Conservation (phyloP, 1,140 invertebrate species). For the Psilanteris sp. region DNA sequence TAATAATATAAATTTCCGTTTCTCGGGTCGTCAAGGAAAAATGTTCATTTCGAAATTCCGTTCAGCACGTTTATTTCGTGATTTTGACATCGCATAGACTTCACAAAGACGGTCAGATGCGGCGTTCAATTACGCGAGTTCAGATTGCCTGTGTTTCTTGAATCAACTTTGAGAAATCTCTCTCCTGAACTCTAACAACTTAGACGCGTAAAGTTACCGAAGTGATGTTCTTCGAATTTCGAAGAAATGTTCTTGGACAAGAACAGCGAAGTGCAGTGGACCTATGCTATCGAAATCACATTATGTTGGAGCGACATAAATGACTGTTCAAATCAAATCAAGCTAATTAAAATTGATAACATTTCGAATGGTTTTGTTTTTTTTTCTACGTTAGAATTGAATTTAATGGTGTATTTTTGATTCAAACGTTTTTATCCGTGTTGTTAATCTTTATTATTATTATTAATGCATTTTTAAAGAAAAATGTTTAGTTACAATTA, state of each 20-base stretch:
- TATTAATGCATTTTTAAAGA: too few species aligned
- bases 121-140: conserved; percentile 54
- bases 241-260: conserved; percentile 37
- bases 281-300: conserved; percentile 51
- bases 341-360: conserved; percentile 58
- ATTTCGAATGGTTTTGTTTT: conserved; percentile 15
- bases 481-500: too few species aligned
- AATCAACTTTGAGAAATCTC: conserved; percentile 63
- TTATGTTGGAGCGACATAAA: conserved; percentile 49
- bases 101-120: conserved; percentile 39
- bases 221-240: conserved; percentile 44
- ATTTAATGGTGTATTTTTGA: conserved; percentile 8
- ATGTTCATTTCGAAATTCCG: conserved; percentile 39
- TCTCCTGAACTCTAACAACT: conserved; percentile 52
- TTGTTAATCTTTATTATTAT: not conserved
- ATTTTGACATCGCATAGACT: conserved; percentile 44
- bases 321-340: conserved; percentile 51
- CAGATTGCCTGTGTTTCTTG: conserved; percentile 57
- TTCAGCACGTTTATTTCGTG: conserved; percentile 40
- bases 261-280: conserved; percentile 4
- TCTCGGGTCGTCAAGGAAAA: conserved; percentile 16
- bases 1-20: conserved; percentile 44
- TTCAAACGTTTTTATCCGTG: conserved; percentile 2
- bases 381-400: conserved; percentile 24
- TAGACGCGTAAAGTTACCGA: conserved; percentile 52